phyloP scores from a whole-genome alignment of 2,797 vertebrate genomes.

The Phrynocephalus guinanensis region DNA sequence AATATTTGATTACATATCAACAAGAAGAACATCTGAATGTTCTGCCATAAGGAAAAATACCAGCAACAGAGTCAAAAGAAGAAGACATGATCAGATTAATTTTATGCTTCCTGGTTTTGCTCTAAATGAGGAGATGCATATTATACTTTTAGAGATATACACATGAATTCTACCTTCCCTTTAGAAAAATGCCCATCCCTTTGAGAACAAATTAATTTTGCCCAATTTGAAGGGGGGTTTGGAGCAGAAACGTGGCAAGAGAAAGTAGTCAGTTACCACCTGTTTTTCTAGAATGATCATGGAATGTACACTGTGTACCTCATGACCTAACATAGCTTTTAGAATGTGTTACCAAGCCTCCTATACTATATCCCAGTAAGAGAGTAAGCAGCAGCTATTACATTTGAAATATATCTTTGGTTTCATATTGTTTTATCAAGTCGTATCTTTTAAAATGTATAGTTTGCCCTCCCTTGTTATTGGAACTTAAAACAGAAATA shows the following conservation, averaged over 20 bases:
- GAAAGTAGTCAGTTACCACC: neutral
- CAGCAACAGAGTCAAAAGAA: neutral
- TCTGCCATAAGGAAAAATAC: neutral
- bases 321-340: neutral
- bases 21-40: neutral
- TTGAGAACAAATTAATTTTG: neutral
- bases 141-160: neutral
- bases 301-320: neutral
- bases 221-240: neutral
- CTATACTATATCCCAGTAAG: neutral
- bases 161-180: neutral
- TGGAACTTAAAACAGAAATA: constrained; percentile 63
- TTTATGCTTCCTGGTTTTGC: neutral
- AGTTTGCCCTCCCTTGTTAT: constrained; percentile 51
- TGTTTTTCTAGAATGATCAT: neutral
- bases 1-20: neutral
- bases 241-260: neutral
- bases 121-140: neutral
- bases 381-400: constrained; percentile 64
- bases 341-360: neutral
- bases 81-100: neutral
- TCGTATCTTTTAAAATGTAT: constrained; percentile 58
- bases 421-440: constrained; percentile 72
- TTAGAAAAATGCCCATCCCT: neutral
- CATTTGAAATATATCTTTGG: constrained; percentile 66